Evolutionary conservation across 2,888 invertebrate genomes (phyloP).

Genomic region (Branchipolynoe longqiensis): DNA sequence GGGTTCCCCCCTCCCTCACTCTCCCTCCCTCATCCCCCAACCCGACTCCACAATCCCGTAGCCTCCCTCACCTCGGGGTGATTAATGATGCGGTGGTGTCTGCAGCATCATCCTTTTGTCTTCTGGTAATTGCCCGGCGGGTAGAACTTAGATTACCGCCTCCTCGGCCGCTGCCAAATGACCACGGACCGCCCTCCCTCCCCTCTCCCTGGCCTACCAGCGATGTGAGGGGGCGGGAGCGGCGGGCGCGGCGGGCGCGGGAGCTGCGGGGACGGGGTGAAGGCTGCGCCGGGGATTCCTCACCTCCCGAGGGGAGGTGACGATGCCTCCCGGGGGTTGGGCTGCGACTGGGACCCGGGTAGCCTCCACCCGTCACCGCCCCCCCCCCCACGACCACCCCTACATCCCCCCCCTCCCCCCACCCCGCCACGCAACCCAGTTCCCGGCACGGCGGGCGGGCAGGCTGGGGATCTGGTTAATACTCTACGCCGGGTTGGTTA

Average conservation of each 20-base stretch:
- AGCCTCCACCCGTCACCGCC: not conserved
- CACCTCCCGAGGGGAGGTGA: constrained; percentile 19
- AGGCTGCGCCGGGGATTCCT: not conserved
- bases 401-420: not conserved
- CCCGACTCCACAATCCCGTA: not conserved
- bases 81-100: constrained; percentile 32
- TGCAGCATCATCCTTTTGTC: constrained; percentile 38
- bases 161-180: not conserved
- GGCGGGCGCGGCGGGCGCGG: not conserved
- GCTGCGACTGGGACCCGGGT: too few relatives aligned
- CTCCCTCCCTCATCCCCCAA: not conserved
- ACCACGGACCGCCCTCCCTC: constrained; percentile 7
- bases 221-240: not conserved
- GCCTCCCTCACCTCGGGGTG: constrained; percentile 8
- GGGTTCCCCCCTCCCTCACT: not conserved
- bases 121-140: constrained; percentile 29
- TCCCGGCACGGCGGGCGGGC: not conserved
- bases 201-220: not conserved
- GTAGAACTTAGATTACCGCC: not conserved
- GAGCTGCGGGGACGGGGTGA: not conserved
- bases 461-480: not conserved
- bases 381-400: not conserved
- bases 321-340: not conserved
- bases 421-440: not conserved
- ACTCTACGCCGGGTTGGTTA: too few relatives aligned